A percentile compares a stretch with the other conserved stretches of the same genome.
Conservation (phyloP, 2,797 vertebrate species). For the Hoplostethus atlanticus region DNA sequence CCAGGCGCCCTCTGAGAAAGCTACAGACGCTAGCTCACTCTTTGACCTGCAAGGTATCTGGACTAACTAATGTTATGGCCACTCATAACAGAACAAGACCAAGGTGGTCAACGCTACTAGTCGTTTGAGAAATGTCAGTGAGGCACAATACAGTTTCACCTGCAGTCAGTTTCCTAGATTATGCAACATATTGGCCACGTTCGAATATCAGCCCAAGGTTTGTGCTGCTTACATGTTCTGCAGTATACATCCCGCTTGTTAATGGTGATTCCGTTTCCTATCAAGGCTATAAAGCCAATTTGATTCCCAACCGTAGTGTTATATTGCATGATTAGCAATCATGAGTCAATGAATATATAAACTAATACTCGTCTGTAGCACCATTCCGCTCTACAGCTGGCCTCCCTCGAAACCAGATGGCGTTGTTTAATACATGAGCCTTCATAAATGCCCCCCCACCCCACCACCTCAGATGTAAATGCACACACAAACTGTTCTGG, state of each 20-base stretch:
- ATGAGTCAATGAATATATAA: not conserved
- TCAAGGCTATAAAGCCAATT: not conserved
- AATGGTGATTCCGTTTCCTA: not conserved
- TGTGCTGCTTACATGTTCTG: not conserved
- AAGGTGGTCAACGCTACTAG: too few relatives aligned
- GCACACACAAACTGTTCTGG: not conserved
- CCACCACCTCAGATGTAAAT: slow-evolving; percentile 15
- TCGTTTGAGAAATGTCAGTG: too few relatives aligned
- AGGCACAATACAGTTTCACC: too few relatives aligned
- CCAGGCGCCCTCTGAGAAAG: slow-evolving; percentile 92
- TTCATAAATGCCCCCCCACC: slow-evolving; percentile 31
- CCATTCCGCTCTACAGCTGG: slow-evolving; percentile 44
- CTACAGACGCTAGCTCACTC: slow-evolving; percentile 92
- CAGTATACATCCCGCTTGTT: not conserved
- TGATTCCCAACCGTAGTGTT: not conserved
- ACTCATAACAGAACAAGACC: too few relatives aligned
- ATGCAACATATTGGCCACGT: not conserved
- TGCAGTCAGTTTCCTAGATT: not conserved
- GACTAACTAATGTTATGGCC: not conserved
- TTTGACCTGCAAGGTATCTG: slow-evolving; percentile 91
- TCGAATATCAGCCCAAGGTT: not conserved
- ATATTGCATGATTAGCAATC: not conserved
- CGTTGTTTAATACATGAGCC: slow-evolving; percentile 64
- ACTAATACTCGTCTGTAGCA: slow-evolving; percentile 2
- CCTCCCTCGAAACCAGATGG: slow-evolving; percentile 58